Base-by-base conservation (phyloP, 1,140 invertebrate species). In the Listronotus bonariensis region DNA sequence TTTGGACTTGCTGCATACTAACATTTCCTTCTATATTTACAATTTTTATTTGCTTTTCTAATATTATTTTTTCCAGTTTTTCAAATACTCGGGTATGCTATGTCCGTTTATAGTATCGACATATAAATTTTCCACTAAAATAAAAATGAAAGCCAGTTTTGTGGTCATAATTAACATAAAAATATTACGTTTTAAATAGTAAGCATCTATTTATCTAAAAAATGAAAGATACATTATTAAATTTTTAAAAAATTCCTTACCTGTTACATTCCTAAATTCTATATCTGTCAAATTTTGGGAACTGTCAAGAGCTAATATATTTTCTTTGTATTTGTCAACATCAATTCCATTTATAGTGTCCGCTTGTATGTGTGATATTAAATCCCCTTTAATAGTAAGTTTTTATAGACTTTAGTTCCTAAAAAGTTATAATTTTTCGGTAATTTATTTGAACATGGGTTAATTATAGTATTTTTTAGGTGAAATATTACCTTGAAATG, bases 1-100 rank as follows among this genome's bases (percentile, higher is more conserved):
- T 62, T 14, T 54, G 8, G 12, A 70, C 42, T 52, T 71, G 69
- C 18, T 54, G 55, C 10, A 75, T 58, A 26, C 55, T 69, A 31
- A 72, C 48, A 59, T 74, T 71, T 42, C 72, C 72, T 10, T 60
- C 69, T 12, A 76, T 56, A 36, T 61, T 59, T 26, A 76, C 17
- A 34, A 43, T 64, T 46, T 68, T 55, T 31, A 73, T 14, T 32
- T 53, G 12, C 15, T 59, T 49, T 9, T 42, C 45, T 10, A 45
- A 26, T 6, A 66, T 31, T 42, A 76, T 55, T 7, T 69, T 18
- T 41, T 73, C 41, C 3, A 64, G 10, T 53, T 68, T 68, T 11
- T 46, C 18, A 71, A 12, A 61, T 70, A 72, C 26, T 73, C 65
- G n/a, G 68, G 51, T 36, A 76, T 60, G 17, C 56, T 54, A 48